A percentile compares a stretch with the other conserved stretches of the same genome.
Conservation (phyloP, 2,113 vertebrate genomes). For the Leucoraja erinaceus region DNA sequence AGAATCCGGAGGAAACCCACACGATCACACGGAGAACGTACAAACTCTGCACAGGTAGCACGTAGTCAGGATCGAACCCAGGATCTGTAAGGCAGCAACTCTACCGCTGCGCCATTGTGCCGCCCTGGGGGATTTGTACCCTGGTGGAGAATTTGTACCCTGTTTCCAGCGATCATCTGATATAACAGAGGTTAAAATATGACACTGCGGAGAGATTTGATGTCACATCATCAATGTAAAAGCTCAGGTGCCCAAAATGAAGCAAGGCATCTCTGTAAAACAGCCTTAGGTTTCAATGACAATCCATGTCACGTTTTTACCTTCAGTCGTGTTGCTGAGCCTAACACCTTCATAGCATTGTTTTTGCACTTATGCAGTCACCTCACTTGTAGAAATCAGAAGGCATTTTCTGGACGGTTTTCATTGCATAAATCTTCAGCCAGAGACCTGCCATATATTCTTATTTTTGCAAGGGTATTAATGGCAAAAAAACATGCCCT, state of each 20-base stretch:
- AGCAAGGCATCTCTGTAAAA: neutral
- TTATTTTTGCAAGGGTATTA: slow-evolving; percentile 19
- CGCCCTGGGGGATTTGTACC: too few species aligned
- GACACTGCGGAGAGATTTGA: neutral
- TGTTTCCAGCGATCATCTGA: too few species aligned
- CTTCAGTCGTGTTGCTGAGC: neutral
- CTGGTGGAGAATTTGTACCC: too few species aligned
- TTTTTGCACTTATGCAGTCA: neutral
- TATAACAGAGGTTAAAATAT: too few species aligned
- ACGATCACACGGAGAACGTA: too few species aligned
- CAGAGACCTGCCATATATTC: neutral
- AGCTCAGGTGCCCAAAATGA: neutral
- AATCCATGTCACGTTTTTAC: neutral
- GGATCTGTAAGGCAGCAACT: too few species aligned
- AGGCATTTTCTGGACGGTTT: neutral
- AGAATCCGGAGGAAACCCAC: too few species aligned
- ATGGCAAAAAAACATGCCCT: slow-evolving; percentile 19
- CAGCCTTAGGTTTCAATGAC: neutral
- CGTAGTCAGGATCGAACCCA: too few species aligned
- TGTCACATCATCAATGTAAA: neutral
- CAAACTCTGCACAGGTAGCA: too few species aligned
- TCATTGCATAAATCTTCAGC: neutral
- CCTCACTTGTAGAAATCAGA: neutral
- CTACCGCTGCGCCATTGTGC: too few species aligned
- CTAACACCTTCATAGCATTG: neutral